phyloP scores from a whole-genome alignment of 2,888 invertebrate genomes.

The Sesia apiformis region DNA sequence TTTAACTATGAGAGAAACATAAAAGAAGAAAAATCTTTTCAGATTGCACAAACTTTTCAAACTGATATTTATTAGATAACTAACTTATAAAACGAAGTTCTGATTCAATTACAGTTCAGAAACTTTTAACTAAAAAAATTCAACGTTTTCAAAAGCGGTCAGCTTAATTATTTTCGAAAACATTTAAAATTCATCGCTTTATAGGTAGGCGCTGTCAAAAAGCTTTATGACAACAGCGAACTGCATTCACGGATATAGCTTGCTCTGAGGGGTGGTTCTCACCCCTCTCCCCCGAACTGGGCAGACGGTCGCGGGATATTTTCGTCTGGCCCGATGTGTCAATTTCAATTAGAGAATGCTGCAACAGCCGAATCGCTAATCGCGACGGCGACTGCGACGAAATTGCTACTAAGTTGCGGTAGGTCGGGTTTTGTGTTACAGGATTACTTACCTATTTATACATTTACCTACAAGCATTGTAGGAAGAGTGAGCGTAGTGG shows the following conservation, averaged over 20 bases:
- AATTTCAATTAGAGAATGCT: slow-evolving; percentile 66
- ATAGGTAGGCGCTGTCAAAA: slow-evolving; percentile 43
- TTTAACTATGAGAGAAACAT: no score
- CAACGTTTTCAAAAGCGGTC: no score
- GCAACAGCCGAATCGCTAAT: slow-evolving; percentile 39
- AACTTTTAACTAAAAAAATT: no score
- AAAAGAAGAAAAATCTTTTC: no score
- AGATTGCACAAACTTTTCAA: no score
- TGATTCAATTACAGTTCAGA: no score
- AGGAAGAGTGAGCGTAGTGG: no score
- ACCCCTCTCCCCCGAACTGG: slow-evolving; percentile 19
- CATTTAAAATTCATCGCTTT: slow-evolving; percentile 14
- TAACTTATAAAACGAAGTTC: no score
- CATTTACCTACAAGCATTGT: no score
- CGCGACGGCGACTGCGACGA: slow-evolving; percentile 19
- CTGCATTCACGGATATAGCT: slow-evolving; percentile 24
- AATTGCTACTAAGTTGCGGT: slow-evolving; percentile 21
- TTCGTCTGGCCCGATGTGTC: slow-evolving; percentile 69
- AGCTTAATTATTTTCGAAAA: no score
- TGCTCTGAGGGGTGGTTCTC: slow-evolving; percentile 28
- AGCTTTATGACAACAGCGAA: slow-evolving; percentile 45
- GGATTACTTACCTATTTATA: no score
- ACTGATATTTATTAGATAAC: no score
- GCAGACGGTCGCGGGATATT: slow-evolving; percentile 49
- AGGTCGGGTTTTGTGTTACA: slow-evolving; percentile 21